Conservation (phyloP, 2,113 vertebrate genomes). For the Cebus imitator region DNA sequence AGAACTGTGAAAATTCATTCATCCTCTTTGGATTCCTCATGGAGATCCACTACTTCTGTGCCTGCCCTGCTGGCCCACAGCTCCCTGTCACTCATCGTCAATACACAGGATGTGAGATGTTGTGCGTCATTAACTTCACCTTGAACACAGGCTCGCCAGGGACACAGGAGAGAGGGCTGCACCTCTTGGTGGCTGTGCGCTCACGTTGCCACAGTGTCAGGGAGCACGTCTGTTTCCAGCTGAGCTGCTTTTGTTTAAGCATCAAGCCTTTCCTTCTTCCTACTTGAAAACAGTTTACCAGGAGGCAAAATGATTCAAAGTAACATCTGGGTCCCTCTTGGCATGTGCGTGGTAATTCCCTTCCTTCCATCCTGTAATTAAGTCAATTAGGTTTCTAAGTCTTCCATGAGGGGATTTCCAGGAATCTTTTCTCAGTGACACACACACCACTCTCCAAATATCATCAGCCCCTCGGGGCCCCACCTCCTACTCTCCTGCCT, state of each 20-base stretch:
- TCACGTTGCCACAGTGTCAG: fast-evolving
- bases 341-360: not conserved
- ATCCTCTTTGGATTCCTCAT: not conserved
- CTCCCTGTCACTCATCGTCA: not conserved
- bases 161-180: fast-evolving
- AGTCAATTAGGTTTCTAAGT: not conserved
- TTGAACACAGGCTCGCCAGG: fast-evolving
- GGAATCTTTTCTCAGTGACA: not conserved
- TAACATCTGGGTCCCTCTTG: constrained; percentile 47
- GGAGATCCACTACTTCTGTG: not conserved
- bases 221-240: not conserved
- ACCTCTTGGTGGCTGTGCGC: fast-evolving
- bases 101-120: fast-evolving
- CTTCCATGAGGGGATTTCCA: not conserved
- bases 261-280: not conserved
- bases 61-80: not conserved
- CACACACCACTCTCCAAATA: not conserved
- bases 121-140: not conserved
- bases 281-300: constrained; percentile 27
- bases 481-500: not conserved
- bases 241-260: not conserved
- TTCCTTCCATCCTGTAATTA: constrained; percentile 36
- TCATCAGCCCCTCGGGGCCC: fast-evolving
- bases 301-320: constrained; percentile 26
- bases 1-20: not conserved